Conservation (phyloP, 2,797 vertebrate genomes). For the Coccyzus lansbergi region DNA sequence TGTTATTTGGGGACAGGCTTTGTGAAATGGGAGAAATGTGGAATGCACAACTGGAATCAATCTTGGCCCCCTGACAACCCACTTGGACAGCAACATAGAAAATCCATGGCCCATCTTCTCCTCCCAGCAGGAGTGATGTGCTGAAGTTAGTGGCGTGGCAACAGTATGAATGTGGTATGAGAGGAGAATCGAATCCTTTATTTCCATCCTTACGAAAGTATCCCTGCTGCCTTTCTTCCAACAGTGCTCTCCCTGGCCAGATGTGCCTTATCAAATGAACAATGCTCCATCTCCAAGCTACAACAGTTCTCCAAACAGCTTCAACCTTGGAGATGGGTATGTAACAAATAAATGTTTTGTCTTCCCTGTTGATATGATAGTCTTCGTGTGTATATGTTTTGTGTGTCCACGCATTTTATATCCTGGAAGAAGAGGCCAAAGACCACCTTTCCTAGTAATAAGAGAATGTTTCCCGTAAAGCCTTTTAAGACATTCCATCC, state of each 20-base stretch:
- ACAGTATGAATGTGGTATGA: constrained; percentile 63
- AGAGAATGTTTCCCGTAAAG: background rate
- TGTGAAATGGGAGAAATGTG: constrained; percentile 67
- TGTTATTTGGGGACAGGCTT: constrained; percentile 70
- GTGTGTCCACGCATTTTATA: background rate
- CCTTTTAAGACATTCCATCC: background rate
- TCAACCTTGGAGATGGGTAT: constrained; percentile 87
- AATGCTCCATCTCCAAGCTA: constrained; percentile 87
- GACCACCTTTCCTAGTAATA: background rate
- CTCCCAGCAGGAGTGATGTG: constrained; percentile 52
- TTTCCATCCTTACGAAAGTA: constrained; percentile 64
- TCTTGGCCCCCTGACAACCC: constrained; percentile 26
- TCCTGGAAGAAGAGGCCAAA: background rate
- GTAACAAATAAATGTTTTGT: constrained; percentile 70
- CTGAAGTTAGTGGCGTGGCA: constrained; percentile 61
- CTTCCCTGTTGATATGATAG: background rate
- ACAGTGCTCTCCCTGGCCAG: constrained; percentile 95
- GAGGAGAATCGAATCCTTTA: constrained; percentile 21
- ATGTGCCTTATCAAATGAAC: constrained; percentile 84
- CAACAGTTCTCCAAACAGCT: constrained; percentile 88
- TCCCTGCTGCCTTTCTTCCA: constrained; percentile 54
- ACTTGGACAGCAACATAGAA: constrained; percentile 38
- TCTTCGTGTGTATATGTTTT: background rate
- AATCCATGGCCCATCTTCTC: constrained; percentile 49
- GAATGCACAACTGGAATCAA: constrained; percentile 68